Base-by-base conservation (phyloP, 2,797 vertebrate genomes). In the Pogoniulus pusillus region DNA sequence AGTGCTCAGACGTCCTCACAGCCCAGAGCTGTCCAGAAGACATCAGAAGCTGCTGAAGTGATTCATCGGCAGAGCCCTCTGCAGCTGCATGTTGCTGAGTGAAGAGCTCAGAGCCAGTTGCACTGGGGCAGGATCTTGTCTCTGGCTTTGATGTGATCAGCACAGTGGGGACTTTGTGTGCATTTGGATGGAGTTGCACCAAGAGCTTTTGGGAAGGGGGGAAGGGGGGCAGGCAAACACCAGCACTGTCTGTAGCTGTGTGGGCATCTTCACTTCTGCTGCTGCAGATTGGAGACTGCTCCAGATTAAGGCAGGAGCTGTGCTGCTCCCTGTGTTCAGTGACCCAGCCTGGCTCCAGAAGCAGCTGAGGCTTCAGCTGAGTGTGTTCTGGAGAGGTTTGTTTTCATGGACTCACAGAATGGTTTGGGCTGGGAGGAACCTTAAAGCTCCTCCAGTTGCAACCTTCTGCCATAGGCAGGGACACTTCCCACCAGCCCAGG, bases 41-140 rank as follows among this genome's bases (percentile, higher is more conserved):
- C 30, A 3, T 30, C 41, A 5, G 66, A 10, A 2, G 4, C 2
- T 5, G 6, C 16, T 16, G 29, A 51, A 62, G 9, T 0, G 51
- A 9, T n/a, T 22, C 45, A 54, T 41, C 37, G 18, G 57, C 57
- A 60, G 84, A 2, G 24, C 29, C 16, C 57, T 51, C 54, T 43
- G 58, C 65, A 19, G 30, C 20, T 32, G 2, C 3, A 3, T 6
- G 19, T 6, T 41, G 32, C 55, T 17, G 41, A 10, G 10, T 9
- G 34, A 22, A 19, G 27, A 51, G 16, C 16, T 13, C n/a, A 4
- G 6, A 2, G 10, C 1, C 13, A 10, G 13, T 49, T 37, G 55
- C 60, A 49, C 26, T 49, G 43, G 3, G 1, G n/a, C 14, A 27
- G n/a, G 59, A 1, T 13, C 11, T 0, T 12, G 35, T 16, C 47